These are phyloP conservation scores for Gouania willdenowi DNA, from an alignment of 2,797 vertebrate genomes.

Conservation along the genomic window DNA sequence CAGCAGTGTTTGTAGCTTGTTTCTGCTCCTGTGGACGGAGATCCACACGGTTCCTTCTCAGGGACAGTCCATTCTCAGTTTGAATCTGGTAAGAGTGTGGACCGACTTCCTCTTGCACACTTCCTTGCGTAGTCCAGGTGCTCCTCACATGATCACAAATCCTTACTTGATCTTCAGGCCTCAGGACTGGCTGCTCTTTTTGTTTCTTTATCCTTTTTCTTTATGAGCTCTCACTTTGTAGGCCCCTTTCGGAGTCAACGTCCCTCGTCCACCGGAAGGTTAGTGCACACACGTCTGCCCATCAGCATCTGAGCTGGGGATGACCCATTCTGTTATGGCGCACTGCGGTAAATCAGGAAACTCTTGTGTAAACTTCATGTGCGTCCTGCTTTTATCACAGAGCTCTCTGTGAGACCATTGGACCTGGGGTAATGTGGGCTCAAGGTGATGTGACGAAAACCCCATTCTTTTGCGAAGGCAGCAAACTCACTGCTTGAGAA, in stretches of 20 bases:
- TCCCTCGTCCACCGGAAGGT: constrained; percentile 1
- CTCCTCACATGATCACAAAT: too few species aligned
- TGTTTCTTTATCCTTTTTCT: too few species aligned
- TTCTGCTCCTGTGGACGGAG: too few species aligned
- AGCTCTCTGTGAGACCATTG: background rate
- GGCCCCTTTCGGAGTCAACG: background rate
- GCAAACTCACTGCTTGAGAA: background rate
- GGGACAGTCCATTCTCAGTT: too few species aligned
- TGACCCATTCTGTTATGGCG: background rate
- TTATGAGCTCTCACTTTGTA: background rate
- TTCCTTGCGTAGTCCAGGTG: too few species aligned
- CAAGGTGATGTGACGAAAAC: background rate
- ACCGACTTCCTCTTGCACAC: too few species aligned
- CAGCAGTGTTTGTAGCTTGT: too few species aligned
- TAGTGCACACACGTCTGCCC: background rate
- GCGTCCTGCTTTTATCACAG: background rate
- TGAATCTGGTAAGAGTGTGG: too few species aligned
- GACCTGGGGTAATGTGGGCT: background rate
- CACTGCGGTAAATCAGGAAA: background rate
- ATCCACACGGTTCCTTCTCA: too few species aligned
- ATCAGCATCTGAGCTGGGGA: too few species aligned
- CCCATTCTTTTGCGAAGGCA: constrained; percentile 4
- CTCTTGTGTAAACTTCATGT: background rate
- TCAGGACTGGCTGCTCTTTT: too few species aligned
- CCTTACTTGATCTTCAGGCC: too few species aligned